Conservation (phyloP, 2,113 vertebrate genomes). For the Falcunculus frontatus region DNA sequence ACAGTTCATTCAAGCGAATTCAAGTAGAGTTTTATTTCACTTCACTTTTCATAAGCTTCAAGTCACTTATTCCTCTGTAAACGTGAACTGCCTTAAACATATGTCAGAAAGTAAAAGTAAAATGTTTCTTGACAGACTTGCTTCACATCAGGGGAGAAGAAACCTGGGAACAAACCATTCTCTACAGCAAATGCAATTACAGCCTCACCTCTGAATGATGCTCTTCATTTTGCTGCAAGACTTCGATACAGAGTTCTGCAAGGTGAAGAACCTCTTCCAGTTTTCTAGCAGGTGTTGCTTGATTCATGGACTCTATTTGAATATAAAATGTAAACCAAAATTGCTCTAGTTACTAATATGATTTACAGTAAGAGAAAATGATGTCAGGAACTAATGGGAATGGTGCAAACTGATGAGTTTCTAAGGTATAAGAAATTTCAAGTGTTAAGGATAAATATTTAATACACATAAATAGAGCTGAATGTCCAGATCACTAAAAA, state of each 20-base stretch:
- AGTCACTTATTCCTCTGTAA: constrained; percentile 15
- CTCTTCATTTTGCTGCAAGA: constrained; percentile 95
- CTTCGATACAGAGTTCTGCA: constrained; percentile 92
- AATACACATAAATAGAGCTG: constrained; percentile 10
- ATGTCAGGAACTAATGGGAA: background rate
- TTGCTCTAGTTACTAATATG: constrained; percentile 6
- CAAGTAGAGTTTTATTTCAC: constrained; percentile 27
- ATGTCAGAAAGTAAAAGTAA: constrained; percentile 25
- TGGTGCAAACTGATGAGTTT: background rate
- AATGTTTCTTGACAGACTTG: constrained; percentile 53
- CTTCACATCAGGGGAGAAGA: background rate
- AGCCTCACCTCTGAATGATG: constrained; percentile 91
- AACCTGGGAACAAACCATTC: background rate
- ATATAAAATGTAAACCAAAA: constrained; percentile 22
- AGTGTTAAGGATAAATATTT: background rate
- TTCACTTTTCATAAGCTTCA: constrained; percentile 46
- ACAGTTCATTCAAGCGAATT: background rate
- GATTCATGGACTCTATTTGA: constrained; percentile 75
- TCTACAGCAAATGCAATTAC: background rate
- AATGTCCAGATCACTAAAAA: background rate
- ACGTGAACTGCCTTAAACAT: constrained; percentile 49
- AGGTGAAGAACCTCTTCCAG: constrained; percentile 89
- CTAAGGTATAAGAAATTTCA: background rate
- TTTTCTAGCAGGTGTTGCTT: constrained; percentile 80
- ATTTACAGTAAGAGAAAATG: background rate